Conservation (phyloP, 1,140 invertebrate species). For the Monomorium pharaonis region DNA sequence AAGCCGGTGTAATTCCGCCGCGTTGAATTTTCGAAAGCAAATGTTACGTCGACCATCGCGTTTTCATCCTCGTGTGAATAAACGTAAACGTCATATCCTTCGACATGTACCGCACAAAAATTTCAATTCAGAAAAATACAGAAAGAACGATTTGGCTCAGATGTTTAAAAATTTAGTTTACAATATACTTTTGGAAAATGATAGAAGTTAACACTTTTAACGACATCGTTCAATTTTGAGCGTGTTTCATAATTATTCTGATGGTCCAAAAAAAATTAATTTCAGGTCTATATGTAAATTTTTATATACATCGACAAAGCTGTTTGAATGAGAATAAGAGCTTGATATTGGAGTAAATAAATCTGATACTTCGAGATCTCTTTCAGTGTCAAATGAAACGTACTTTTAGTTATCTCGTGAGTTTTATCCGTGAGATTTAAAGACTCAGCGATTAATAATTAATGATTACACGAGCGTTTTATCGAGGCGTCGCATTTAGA, state of each 20-base stretch:
- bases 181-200: too few relatives aligned
- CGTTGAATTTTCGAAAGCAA: not conserved
- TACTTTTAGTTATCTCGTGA: not conserved
- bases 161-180: too few relatives aligned
- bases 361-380: not conserved
- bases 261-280: too few relatives aligned
- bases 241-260: too few relatives aligned
- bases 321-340: not conserved
- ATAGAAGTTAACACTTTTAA: too few relatives aligned
- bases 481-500: not conserved
- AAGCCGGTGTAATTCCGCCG: not conserved
- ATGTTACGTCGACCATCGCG: not conserved
- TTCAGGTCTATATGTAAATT: too few relatives aligned
- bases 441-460: not conserved
- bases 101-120: not conserved
- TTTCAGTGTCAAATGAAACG: not conserved
- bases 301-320: too few relatives aligned
- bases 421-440: not conserved
- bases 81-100: not conserved
- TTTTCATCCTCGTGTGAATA: not conserved
- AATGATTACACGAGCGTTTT: not conserved
- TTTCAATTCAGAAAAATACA: not conserved
- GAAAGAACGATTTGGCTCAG: too few relatives aligned
- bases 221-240: too few relatives aligned
- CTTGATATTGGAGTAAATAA: not conserved